These are phyloP conservation scores for Papilio protenor DNA, from an alignment of 2,888 invertebrate genomes.

Conservation along the genomic window DNA sequence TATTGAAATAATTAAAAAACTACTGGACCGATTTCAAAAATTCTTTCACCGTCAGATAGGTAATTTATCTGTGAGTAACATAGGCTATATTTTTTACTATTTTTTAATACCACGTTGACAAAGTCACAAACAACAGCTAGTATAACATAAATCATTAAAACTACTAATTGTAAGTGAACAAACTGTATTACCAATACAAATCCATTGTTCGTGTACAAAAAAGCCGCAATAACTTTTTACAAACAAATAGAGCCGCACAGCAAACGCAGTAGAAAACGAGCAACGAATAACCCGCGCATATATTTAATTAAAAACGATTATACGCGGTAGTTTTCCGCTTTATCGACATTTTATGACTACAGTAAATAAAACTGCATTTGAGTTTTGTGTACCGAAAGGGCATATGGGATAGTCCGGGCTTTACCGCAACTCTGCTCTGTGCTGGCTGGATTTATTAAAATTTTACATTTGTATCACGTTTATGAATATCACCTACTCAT, in stretches of 20 bases:
- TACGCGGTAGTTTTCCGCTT: constrained; percentile 75
- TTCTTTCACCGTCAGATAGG: too few species aligned
- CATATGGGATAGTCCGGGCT: constrained; percentile 48
- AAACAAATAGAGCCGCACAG: constrained; percentile 29
- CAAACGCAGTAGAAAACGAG: constrained; percentile 48
- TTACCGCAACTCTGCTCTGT: constrained; percentile 48
- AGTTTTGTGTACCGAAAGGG: constrained; percentile 63
- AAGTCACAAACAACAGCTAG: too few species aligned
- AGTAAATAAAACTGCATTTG: constrained; percentile 71
- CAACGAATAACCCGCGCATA: constrained; percentile 47
- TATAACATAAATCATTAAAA: too few species aligned
- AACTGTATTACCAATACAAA: background rate
- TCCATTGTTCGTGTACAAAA: constrained; percentile 4
- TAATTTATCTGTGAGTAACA: too few species aligned
- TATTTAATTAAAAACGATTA: constrained; percentile 78
- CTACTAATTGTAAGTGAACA: background rate
- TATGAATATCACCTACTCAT: background rate
- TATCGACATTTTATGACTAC: constrained; percentile 75
- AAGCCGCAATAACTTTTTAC: constrained; percentile 16
- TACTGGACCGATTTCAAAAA: too few species aligned
- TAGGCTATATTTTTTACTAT: too few species aligned
- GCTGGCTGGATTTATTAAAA: constrained; percentile 46
- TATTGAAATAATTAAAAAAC: background rate
- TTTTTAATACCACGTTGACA: too few species aligned
- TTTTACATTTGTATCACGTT: constrained; percentile 29